phyloP scores from a whole-genome alignment of 2,888 invertebrate species.

The Dolichopus griseipennis region DNA sequence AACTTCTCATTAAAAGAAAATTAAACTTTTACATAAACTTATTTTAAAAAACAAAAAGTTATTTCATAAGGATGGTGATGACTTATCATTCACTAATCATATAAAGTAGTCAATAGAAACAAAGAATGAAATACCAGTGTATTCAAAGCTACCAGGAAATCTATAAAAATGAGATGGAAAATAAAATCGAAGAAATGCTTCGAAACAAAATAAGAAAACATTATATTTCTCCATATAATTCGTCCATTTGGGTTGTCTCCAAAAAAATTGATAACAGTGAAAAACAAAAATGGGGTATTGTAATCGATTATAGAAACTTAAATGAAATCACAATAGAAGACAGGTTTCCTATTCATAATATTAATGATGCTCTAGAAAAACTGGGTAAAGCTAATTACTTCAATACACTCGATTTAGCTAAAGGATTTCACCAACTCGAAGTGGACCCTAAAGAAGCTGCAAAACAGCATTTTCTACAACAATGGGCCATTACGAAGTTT shows the following conservation, averaged over 20 bases:
- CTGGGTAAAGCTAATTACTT: constrained; percentile 25
- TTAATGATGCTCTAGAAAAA: constrained; percentile 26
- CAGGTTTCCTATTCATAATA: constrained; percentile 23
- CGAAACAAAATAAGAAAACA: too few species aligned
- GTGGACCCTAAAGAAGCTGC: not conserved
- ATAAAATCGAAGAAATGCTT: too few species aligned
- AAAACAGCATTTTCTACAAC: constrained; percentile 18
- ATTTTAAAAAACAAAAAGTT: too few species aligned
- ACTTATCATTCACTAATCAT: too few species aligned
- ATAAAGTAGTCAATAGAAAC: too few species aligned
- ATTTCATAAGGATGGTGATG: too few species aligned
- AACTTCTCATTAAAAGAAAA: too few species aligned
- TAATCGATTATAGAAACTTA: constrained; percentile 10
- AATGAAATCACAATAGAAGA: constrained; percentile 24
- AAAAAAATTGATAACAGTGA: constrained; percentile 15
- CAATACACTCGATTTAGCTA: constrained; percentile 25
- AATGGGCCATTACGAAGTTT: too few species aligned
- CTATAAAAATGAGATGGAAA: too few species aligned
- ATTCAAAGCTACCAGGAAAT: too few species aligned
- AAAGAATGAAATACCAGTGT: too few species aligned
- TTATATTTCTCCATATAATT: constrained; percentile 19
- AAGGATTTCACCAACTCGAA: constrained; percentile 26
- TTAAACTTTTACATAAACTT: too few species aligned
- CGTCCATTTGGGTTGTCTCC: constrained; percentile 24
- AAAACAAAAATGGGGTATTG: constrained; percentile 12